A percentile compares a stretch with the other conserved stretches of the same genome.
phyloP scores from a whole-genome alignment of 2,113 vertebrate species.

The Cairina moschata region DNA sequence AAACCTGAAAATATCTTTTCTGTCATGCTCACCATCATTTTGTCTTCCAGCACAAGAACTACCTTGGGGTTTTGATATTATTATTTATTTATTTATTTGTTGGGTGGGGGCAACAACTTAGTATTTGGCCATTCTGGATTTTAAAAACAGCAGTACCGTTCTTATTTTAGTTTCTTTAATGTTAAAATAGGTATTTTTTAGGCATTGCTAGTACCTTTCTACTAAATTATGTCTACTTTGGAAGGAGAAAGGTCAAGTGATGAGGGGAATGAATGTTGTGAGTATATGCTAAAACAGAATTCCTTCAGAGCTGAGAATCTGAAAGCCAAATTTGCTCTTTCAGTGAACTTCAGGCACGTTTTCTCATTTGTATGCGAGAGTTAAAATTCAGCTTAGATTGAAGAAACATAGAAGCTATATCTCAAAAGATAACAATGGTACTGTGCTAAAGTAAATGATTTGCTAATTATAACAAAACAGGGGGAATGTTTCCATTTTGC shows the following conservation, averaged over 20 bases:
- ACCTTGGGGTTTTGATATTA: not conserved
- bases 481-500: not conserved
- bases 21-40: not conserved
- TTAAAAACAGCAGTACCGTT: not conserved
- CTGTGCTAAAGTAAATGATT: conserved; percentile 39
- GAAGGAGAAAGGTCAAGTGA: not conserved
- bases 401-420: not conserved
- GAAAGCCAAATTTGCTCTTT: not conserved
- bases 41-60: not conserved
- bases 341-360: not conserved
- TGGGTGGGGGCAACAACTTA: not conserved
- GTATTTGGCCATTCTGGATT: not conserved
- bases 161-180: not conserved
- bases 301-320: not conserved
- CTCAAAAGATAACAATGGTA: conserved; percentile 46
- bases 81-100: not conserved
- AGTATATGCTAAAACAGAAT: not conserved
- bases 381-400: conserved; percentile 14
- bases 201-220: not conserved
- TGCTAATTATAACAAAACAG: conserved; percentile 46
- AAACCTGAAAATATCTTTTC: not conserved
- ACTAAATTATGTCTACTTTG: not conserved
- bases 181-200: not conserved
- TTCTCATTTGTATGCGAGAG: conserved; percentile 15
- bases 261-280: not conserved